Evolutionary conservation across 2,797 vertebrate species (phyloP).

Genomic region (Schizothorax lantsangensis): DNA sequence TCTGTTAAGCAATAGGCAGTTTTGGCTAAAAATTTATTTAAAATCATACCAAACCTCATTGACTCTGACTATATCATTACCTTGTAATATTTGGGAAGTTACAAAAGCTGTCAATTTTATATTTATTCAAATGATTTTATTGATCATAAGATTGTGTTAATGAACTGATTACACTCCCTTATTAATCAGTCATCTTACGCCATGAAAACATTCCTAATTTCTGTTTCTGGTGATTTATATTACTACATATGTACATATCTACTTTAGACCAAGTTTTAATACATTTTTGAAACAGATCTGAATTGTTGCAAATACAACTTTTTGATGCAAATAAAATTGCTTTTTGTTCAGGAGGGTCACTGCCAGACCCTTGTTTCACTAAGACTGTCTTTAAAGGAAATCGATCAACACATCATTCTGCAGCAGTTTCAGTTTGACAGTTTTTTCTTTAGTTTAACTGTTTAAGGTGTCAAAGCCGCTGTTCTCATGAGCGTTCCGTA

Average conservation of each 20-base stretch:
- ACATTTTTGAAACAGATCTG: background rate
- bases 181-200: background rate
- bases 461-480: slow-evolving; percentile 44
- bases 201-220: background rate
- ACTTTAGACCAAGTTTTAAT: background rate
- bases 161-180: background rate
- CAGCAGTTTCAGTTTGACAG: slow-evolving; percentile 58
- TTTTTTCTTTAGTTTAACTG: slow-evolving; percentile 29
- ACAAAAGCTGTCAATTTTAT: background rate
- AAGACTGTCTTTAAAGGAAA: slow-evolving; percentile 61
- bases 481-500: slow-evolving; percentile 16
- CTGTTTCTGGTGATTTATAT: background rate
- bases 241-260: background rate
- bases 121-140: background rate
- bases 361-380: background rate
- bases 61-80: slow-evolving; percentile 7
- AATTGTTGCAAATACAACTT: background rate
- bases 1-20: slow-evolving; percentile 53
- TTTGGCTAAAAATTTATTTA: background rate
- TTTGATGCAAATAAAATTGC: background rate
- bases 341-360: background rate
- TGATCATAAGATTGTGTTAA: background rate
- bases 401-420: slow-evolving; percentile 45
- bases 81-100: slow-evolving; percentile 42
- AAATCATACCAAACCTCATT: background rate